These are phyloP conservation scores for Chaetogeoica ovagalla DNA, from an alignment of 2,888 invertebrate species.

Conservation along the genomic window DNA sequence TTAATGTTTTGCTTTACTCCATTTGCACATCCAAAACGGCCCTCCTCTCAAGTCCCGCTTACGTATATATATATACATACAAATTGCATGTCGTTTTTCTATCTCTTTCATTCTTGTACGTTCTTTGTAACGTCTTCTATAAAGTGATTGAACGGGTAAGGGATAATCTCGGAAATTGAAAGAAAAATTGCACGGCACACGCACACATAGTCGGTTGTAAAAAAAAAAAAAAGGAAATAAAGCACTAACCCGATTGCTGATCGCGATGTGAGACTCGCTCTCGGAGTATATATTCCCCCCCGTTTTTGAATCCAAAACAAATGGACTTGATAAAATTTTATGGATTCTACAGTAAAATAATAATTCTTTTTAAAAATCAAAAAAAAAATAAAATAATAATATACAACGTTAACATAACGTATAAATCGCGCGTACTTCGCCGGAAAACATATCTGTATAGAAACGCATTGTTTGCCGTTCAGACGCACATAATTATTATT, in stretches of 20 bases:
- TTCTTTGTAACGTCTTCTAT: background rate
- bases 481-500: too few species aligned
- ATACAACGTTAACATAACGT: too few species aligned
- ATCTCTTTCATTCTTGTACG: background rate
- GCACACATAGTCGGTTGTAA: background rate
- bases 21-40: background rate
- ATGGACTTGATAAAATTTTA: too few species aligned
- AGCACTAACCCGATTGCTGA: conserved; percentile 32
- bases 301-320: background rate
- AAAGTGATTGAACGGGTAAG: conserved; percentile 44
- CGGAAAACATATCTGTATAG: too few species aligned
- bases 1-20: background rate
- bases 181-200: background rate
- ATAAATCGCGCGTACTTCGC: too few species aligned
- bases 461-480: too few species aligned
- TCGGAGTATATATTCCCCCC: background rate
- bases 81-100: conserved; percentile 22
- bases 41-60: background rate
- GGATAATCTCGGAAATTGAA: conserved; percentile 12
- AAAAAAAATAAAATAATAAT: too few species aligned
- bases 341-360: too few species aligned
- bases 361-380: too few species aligned
- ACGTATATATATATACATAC: background rate
- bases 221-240: background rate
- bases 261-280: conserved; percentile 12